phyloP scores from a whole-genome alignment of 2,113 vertebrate species.

The Lipotes vexillifer region DNA sequence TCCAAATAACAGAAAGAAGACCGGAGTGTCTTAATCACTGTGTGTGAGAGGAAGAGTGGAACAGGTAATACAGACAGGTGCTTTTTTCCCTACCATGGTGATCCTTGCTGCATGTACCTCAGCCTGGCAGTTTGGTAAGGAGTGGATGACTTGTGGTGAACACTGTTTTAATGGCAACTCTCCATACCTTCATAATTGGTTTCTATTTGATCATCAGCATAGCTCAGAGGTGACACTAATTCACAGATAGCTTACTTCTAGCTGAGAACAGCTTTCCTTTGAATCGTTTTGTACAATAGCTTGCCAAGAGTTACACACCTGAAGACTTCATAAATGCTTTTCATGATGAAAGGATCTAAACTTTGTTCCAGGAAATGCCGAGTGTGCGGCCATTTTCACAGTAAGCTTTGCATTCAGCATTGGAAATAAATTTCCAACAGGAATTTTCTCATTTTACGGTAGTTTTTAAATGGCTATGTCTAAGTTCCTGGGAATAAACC shows the following conservation, averaged over 20 bases:
- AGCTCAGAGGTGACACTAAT: constrained; percentile 42
- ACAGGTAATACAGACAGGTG: not conserved
- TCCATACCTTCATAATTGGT: not conserved
- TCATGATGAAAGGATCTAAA: constrained; percentile 51
- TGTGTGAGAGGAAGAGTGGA: not conserved
- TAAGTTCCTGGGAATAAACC: not conserved
- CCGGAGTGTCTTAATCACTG: not conserved
- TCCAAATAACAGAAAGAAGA: not conserved
- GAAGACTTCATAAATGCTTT: constrained; percentile 48
- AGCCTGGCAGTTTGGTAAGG: not conserved
- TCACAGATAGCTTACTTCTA: constrained; percentile 24
- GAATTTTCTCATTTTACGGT: not conserved
- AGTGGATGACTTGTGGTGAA: not conserved
- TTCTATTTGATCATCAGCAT: constrained; percentile 36
- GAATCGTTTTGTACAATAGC: constrained; percentile 16
- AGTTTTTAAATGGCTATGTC: not conserved
- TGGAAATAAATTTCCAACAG: not conserved
- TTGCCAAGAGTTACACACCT: constrained; percentile 32
- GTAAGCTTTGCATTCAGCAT: not conserved
- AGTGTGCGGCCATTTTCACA: not conserved
- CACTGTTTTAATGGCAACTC: not conserved
- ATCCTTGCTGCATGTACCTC: not conserved
- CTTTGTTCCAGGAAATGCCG: constrained; percentile 48
- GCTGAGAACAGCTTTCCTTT: constrained; percentile 21
- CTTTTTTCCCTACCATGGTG: not conserved